Conservation (phyloP, 2,113 vertebrate genomes). For the Tauraco erythrolophus region DNA sequence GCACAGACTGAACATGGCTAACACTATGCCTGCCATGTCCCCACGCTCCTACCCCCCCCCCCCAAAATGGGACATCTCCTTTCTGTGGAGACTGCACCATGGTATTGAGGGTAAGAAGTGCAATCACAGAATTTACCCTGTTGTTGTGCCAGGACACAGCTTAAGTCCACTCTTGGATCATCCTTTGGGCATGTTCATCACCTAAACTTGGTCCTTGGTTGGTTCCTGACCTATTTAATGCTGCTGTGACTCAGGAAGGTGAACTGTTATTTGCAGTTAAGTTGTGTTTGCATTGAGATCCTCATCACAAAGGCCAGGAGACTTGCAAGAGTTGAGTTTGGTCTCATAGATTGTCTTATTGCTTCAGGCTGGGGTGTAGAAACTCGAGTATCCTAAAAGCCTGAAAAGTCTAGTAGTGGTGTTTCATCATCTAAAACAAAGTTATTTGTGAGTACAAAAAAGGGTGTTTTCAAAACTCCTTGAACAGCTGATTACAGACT, state of each 20-base stretch:
- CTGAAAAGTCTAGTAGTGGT: not conserved
- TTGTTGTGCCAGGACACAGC: not conserved
- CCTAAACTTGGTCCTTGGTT: not conserved
- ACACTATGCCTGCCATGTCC: accelerated
- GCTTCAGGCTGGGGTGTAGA: not conserved
- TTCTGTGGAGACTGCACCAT: not conserved
- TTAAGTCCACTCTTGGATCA: not conserved
- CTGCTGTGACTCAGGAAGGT: not conserved
- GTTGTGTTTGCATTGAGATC: not conserved
- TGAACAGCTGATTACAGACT: not conserved
- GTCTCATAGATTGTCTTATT: not conserved
- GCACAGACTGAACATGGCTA: not conserved
- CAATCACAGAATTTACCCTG: not conserved
- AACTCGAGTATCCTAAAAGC: not conserved
- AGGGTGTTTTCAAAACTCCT: not conserved
- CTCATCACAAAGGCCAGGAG: not conserved
- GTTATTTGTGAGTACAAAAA: not conserved
- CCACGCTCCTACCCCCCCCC: not conserved
- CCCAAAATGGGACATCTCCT: not conserved
- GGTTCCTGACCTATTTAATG: not conserved
- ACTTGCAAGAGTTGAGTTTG: not conserved
- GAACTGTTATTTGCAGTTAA: not conserved
- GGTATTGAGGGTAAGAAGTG: not conserved
- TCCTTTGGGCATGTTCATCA: not conserved
- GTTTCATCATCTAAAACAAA: not conserved